Evolutionary conservation across 2,797 vertebrate genomes (phyloP).

Genomic region (Parambassis ranga): DNA sequence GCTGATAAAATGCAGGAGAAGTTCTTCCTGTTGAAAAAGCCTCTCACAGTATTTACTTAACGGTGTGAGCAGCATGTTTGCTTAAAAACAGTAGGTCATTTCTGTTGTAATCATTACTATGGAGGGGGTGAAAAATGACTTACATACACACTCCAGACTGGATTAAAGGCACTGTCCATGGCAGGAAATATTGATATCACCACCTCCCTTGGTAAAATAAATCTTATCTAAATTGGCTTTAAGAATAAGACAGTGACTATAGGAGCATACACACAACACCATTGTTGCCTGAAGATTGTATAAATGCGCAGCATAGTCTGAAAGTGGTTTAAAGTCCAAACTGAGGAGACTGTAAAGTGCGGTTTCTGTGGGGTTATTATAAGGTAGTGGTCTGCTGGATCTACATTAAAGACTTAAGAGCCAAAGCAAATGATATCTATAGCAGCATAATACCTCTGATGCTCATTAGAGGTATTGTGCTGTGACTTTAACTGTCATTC

Average conservation of each 20-base stretch:
- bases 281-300: neutral
- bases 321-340: neutral
- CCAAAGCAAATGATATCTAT: neutral
- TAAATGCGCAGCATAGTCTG: neutral
- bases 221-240: neutral
- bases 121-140: neutral
- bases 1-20: neutral
- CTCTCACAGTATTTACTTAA: neutral
- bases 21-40: neutral
- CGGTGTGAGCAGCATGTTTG: neutral
- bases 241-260: neutral
- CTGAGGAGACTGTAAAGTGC: neutral
- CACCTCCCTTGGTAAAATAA: neutral
- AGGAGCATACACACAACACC: neutral
- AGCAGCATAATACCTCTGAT: slow-evolving; percentile 1
- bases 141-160: neutral
- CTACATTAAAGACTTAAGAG: neutral
- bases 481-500: neutral
- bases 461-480: too few relatives aligned
- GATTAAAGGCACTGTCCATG: neutral
- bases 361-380: slow-evolving; percentile 3
- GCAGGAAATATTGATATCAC: neutral
- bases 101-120: neutral
- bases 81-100: neutral
- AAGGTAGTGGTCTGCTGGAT: neutral